Percentiles rank a stretch among this genome's conserved stretches.
These are phyloP conservation scores for Holacanthella duospinosa DNA, from an alignment of 2,888 invertebrate genomes.

Conservation along the genomic window DNA sequence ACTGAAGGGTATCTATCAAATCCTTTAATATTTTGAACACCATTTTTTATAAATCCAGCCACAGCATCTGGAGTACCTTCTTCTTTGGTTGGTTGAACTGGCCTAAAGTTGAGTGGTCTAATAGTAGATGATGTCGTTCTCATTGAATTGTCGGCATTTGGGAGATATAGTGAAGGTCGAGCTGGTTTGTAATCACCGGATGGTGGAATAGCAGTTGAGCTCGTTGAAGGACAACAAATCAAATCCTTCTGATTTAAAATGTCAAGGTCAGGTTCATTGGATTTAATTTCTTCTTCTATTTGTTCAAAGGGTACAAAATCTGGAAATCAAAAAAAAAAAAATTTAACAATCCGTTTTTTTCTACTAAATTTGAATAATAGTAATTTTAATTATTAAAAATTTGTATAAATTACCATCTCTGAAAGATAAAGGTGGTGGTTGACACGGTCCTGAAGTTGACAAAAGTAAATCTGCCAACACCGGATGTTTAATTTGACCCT, in stretches of 20 bases:
- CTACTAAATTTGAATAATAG: too few species aligned
- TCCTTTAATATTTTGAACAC: neutral
- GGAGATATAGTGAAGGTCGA: neutral
- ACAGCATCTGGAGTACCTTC: neutral
- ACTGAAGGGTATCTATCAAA: neutral
- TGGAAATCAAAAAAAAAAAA: neutral
- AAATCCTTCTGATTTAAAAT: slow-evolving; percentile 1
- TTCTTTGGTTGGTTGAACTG: neutral
- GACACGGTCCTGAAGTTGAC: slow-evolving; percentile 5
- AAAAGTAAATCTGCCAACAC: slow-evolving; percentile 1
- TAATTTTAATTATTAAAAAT: neutral
- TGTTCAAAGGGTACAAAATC: neutral
- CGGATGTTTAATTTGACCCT: slow-evolving; percentile 2
- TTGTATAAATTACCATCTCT: slow-evolving; percentile 7
- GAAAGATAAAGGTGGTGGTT: slow-evolving; percentile 3
- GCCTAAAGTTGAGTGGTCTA: too few species aligned
- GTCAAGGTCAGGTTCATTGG: neutral
- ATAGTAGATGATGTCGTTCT: neutral
- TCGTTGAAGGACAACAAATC: slow-evolving; percentile 6
- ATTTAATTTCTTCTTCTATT: neutral
- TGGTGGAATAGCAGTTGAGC: neutral
- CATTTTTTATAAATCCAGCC: neutral
- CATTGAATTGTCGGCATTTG: neutral
- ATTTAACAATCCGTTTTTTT: neutral
- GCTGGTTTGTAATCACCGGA: neutral